These are phyloP conservation scores for Peromyscus eremicus DNA, from an alignment of 2,797 vertebrate genomes.

Conservation along the genomic window DNA sequence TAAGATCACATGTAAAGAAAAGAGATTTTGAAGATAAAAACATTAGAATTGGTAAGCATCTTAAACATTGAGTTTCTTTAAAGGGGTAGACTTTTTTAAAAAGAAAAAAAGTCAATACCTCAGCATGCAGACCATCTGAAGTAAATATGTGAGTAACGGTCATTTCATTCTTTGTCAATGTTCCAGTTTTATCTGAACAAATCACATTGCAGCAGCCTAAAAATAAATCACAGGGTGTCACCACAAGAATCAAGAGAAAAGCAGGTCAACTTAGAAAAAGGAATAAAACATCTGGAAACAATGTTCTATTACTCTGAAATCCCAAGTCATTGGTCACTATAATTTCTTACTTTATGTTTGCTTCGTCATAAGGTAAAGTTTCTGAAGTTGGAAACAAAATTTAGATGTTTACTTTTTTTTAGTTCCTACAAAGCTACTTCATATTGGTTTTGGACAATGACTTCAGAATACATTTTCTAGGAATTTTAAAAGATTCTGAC, in stretches of 20 bases:
- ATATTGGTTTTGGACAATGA: constrained; percentile 41
- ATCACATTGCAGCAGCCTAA: constrained; percentile 98
- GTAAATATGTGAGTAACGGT: constrained; percentile 97
- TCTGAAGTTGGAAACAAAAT: constrained; percentile 58
- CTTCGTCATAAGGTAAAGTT: constrained; percentile 34
- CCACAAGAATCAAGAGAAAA: constrained; percentile 2
- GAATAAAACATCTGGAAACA: constrained; percentile 11
- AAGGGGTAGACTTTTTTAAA: neutral
- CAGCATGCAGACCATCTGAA: constrained; percentile 95
- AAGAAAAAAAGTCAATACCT: constrained; percentile 88
- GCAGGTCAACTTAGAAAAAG: neutral
- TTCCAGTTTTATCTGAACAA: constrained; percentile 99
- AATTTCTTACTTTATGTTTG: constrained; percentile 10
- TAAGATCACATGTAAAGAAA: neutral
- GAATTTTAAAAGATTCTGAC: neutral
- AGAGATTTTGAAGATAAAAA: neutral
- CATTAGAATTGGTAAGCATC: neutral
- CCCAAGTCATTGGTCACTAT: neutral
- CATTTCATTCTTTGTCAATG: constrained; percentile 99
- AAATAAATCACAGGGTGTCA: constrained; percentile 65
- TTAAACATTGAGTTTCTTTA: constrained; percentile 50
- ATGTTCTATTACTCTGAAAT: constrained; percentile 13
- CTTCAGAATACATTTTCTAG: constrained; percentile 24
- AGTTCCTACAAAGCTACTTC: constrained; percentile 42
- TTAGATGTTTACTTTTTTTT: constrained; percentile 42